Conservation (phyloP, 2,113 vertebrate species). For the Orycteropus afer region DNA sequence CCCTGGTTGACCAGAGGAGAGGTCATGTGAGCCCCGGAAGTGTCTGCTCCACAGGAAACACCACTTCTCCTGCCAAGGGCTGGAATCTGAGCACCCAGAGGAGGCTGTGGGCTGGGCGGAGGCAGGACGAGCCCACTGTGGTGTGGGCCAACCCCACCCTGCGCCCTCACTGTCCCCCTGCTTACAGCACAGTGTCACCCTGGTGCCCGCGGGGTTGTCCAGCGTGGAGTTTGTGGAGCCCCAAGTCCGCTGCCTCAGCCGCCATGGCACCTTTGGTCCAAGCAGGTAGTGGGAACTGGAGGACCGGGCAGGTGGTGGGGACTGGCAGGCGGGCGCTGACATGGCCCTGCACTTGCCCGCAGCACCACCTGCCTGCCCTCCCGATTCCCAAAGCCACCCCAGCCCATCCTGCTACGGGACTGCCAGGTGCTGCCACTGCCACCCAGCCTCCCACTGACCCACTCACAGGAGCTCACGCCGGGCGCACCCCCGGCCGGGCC, state of each 20-base stretch:
- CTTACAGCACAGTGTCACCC: constrained; percentile 90
- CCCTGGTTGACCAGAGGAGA: too few species aligned
- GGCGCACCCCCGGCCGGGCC: constrained; percentile 67
- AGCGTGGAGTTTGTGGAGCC: constrained; percentile 92
- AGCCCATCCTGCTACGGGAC: constrained; percentile 91
- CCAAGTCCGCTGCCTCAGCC: constrained; percentile 90
- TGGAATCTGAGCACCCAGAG: background rate
- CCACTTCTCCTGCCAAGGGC: background rate
- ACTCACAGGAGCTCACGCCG: constrained; percentile 67
- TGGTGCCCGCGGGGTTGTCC: constrained; percentile 90
- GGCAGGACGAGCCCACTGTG: too few species aligned
- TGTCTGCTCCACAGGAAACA: background rate
- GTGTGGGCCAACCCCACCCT: too few species aligned
- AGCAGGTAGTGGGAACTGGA: constrained; percentile 86
- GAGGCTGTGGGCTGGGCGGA: background rate
- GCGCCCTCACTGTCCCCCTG: rapidly evolving
- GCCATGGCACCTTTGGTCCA: constrained; percentile 90
- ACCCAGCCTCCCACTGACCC: constrained; percentile 78
- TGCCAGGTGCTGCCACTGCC: constrained; percentile 85
- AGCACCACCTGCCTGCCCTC: constrained; percentile 92
- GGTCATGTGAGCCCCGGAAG: background rate
- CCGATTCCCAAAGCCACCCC: constrained; percentile 93
- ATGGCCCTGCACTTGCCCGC: background rate
- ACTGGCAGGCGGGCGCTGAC: background rate
- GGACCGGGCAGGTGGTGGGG: background rate